A percentile compares a stretch with the other conserved stretches of the same genome.
Conservation (phyloP, 1,140 invertebrate genomes). For the Teleopsis dalmanni region DNA sequence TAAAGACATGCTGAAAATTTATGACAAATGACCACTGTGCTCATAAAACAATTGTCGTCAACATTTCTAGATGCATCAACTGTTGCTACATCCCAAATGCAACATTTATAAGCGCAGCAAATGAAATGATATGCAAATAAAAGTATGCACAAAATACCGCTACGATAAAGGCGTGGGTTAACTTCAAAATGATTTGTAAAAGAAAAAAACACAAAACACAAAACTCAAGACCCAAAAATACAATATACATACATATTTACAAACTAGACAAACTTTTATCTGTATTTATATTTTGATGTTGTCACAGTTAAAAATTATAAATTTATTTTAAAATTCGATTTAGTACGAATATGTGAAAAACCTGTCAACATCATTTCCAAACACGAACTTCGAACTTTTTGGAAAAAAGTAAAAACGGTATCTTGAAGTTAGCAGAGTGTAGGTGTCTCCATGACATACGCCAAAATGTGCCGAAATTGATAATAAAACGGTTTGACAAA, state of each 20-base stretch:
- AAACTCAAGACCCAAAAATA: slow-evolving; percentile 21
- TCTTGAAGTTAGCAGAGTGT: not conserved
- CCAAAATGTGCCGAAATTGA: slow-evolving; percentile 8
- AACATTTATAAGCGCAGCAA: too few relatives aligned
- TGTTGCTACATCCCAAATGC: too few relatives aligned
- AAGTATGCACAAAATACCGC: slow-evolving; percentile 43
- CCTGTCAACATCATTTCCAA: slow-evolving; percentile 28
- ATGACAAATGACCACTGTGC: too few relatives aligned
- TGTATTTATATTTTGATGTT: slow-evolving; percentile 7
- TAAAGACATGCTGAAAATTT: too few relatives aligned
- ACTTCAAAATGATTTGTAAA: slow-evolving; percentile 40
- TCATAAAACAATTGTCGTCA: too few relatives aligned
- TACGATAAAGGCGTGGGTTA: slow-evolving; percentile 43
- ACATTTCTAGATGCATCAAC: too few relatives aligned
- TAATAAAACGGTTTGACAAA: slow-evolving; percentile 6
- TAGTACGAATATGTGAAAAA: slow-evolving; percentile 17
- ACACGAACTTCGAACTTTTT: slow-evolving; percentile 24
- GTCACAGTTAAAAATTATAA: slow-evolving; percentile 7
- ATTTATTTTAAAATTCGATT: slow-evolving; percentile 3
- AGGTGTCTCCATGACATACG: slow-evolving; percentile 9
- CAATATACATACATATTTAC: too few relatives aligned
- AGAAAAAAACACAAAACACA: slow-evolving; percentile 20
- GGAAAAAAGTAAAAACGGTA: not conserved
- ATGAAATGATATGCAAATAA: slow-evolving; percentile 33
- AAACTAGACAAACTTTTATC: too few relatives aligned